Conservation (phyloP, 2,797 vertebrate species). For the Coccyzus lansbergi region DNA sequence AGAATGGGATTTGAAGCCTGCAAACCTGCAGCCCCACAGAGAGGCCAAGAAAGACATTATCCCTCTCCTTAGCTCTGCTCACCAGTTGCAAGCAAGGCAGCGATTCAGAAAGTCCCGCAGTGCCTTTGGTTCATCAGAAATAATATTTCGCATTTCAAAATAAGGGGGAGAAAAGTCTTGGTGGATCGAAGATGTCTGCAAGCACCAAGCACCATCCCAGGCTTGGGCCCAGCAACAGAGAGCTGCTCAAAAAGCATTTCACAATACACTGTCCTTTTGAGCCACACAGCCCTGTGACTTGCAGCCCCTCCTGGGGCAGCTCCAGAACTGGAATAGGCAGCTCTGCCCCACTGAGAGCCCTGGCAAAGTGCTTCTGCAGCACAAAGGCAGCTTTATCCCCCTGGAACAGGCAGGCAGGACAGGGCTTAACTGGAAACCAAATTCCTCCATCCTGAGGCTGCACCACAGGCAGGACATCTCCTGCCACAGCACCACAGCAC, state of each 20-base stretch:
- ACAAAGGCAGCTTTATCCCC: background rate
- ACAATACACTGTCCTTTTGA: accelerated
- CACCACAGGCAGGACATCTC: background rate
- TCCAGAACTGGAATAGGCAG: background rate
- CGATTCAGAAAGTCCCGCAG: background rate
- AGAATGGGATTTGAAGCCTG: background rate
- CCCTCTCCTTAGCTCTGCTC: background rate
- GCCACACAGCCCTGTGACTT: background rate
- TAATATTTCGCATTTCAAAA: background rate
- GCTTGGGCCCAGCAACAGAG: no score
- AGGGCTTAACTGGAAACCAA: background rate
- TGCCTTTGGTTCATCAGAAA: background rate
- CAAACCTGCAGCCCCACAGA: background rate
- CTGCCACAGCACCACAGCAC: no score
- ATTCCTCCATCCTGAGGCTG: background rate
- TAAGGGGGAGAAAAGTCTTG: background rate
- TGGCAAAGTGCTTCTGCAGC: background rate
- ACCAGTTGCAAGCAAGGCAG: accelerated
- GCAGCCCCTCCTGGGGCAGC: background rate
- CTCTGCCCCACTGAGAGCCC: background rate
- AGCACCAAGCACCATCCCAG: background rate
- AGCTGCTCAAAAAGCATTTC: background rate
- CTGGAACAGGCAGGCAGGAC: background rate
- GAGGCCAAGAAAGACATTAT: background rate
- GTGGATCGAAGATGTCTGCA: background rate